These are phyloP conservation scores for Melitaea cinxia DNA, from an alignment of 1,140 invertebrate genomes.

Conservation along the genomic window DNA sequence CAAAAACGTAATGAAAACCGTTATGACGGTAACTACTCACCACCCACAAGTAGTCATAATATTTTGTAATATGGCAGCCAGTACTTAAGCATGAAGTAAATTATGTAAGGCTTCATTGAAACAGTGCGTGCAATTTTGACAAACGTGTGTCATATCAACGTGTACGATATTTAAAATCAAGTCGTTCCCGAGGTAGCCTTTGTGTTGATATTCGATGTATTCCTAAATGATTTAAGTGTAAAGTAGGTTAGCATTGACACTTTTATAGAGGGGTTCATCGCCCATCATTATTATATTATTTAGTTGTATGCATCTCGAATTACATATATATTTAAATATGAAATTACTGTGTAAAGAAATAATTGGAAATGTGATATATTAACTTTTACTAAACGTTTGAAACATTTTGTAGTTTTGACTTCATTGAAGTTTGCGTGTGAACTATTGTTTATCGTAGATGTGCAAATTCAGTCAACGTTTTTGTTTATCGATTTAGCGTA, in stretches of 20 bases:
- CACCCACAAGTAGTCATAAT: background rate
- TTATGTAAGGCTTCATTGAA: background rate
- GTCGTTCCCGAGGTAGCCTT: constrained; percentile 50
- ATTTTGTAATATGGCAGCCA: constrained; percentile 4
- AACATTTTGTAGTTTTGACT: background rate
- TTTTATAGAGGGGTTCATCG: constrained; percentile 35
- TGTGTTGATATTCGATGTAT: constrained; percentile 63
- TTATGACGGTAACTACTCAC: background rate
- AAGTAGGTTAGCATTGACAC: constrained; percentile 58
- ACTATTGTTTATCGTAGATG: constrained; percentile 1
- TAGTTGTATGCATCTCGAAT: constrained; percentile 37
- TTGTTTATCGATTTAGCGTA: background rate
- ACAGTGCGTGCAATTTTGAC: background rate
- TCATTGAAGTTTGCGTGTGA: constrained; percentile 7
- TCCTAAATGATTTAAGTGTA: constrained; percentile 66
- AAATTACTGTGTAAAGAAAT: constrained; percentile 46
- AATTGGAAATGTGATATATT: constrained; percentile 67
- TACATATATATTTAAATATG: constrained; percentile 53
- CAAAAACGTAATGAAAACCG: background rate
- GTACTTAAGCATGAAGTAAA: constrained; percentile 19
- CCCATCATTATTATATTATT: constrained; percentile 31
- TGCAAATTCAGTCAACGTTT: constrained; percentile 26
- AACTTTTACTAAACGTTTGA: constrained; percentile 48
- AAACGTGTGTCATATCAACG: constrained; percentile 6
- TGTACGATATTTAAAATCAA: constrained; percentile 26